Evolutionary conservation across 2,888 invertebrate species (phyloP).

Genomic region (Cephus spinipes): DNA sequence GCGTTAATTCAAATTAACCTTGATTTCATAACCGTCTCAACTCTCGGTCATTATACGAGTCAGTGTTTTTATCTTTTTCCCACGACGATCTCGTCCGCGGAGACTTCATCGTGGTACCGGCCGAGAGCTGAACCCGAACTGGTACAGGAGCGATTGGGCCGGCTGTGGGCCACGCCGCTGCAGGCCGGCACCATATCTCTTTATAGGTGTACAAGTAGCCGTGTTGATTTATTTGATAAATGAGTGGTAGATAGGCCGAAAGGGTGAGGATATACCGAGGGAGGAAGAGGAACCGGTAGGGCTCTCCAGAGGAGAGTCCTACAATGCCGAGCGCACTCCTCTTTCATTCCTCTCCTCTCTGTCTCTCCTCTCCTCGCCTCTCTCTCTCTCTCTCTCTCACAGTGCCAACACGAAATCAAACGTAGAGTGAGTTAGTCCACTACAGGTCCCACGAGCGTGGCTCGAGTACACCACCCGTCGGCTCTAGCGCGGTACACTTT

Average conservation of each 20-base stretch:
- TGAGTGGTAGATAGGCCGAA: conserved; percentile 61
- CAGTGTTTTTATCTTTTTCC: background rate
- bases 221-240: conserved; percentile 65
- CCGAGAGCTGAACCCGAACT: background rate
- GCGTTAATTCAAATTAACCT: background rate
- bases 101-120: background rate
- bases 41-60: background rate
- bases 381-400: background rate
- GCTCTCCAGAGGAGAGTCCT: conserved; percentile 64
- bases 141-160: background rate
- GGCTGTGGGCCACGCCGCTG: conserved; percentile 37
- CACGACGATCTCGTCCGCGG: background rate
- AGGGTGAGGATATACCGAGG: conserved; percentile 36
- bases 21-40: background rate
- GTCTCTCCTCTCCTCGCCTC: conserved; percentile 12
- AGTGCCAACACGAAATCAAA: conserved; percentile 30
- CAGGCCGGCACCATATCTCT: conserved; percentile 44
- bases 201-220: conserved; percentile 60
- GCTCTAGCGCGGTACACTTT: conserved; percentile 32
- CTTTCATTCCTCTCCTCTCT: conserved; percentile 44
- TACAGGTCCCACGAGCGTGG: conserved; percentile 43
- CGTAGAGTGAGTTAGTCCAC: conserved; percentile 47
- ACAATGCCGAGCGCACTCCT: conserved; percentile 62
- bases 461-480: conserved; percentile 40
- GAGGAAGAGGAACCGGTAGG: conserved; percentile 46